Conservation (phyloP, 2,888 invertebrate genomes). For the Megamerina dolium region DNA sequence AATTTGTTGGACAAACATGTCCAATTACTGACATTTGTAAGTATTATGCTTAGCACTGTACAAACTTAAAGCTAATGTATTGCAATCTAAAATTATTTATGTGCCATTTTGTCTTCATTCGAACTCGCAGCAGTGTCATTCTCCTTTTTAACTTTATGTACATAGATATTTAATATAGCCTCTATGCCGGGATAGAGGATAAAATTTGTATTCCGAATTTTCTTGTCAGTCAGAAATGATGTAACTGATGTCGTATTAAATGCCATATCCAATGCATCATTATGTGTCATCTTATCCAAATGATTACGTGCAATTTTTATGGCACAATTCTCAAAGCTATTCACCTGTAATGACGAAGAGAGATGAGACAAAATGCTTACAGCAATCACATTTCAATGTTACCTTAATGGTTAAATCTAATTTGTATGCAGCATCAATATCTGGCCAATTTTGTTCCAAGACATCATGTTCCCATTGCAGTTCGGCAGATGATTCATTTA, state of each 20-base stretch:
- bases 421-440: constrained; percentile 63
- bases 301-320: constrained; percentile 53
- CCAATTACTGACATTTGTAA: no score
- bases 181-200: constrained; percentile 48
- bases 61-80: no score
- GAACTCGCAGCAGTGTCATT: constrained; percentile 12
- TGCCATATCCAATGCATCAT: constrained; percentile 54
- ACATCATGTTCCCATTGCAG: constrained; percentile 66
- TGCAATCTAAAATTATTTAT: no score
- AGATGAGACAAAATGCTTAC: no score
- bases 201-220: constrained; percentile 44
- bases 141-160: constrained; percentile 38
- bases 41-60: no score
- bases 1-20: no score
- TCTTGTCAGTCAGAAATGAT: constrained; percentile 42
- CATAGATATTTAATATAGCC: constrained; percentile 45
- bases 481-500: constrained; percentile 50
- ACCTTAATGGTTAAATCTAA: constrained; percentile 63
- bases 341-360: constrained; percentile 51
- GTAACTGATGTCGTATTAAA: constrained; percentile 48
- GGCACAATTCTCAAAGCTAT: constrained; percentile 51
- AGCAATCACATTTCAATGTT: constrained; percentile 27
- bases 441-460: constrained; percentile 72
- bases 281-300: constrained; percentile 52
- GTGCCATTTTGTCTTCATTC: no score